Conservation (phyloP, 1,140 invertebrate species). For the Armadillidium nasatum region DNA sequence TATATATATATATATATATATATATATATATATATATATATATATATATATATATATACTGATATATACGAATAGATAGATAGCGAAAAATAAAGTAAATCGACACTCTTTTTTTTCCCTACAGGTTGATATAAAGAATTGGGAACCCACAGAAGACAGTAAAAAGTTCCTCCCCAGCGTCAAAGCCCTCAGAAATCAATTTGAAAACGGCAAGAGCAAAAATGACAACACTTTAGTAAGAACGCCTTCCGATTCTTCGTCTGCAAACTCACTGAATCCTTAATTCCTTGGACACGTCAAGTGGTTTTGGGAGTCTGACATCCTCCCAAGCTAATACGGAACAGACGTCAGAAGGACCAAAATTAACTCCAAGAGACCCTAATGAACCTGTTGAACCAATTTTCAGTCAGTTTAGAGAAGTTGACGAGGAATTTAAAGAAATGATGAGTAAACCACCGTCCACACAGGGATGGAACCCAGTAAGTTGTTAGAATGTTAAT, state of each 20-base stretch:
- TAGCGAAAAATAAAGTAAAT: not conserved
- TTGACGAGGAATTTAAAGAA: constrained; percentile 43
- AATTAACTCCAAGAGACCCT: constrained; percentile 14
- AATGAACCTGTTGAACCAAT: constrained; percentile 43
- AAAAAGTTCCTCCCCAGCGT: constrained; percentile 48
- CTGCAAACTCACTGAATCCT: constrained; percentile 33
- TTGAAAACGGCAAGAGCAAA: constrained; percentile 44
- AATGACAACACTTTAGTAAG: not conserved
- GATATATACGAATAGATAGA: not conserved
- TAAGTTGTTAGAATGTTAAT: constrained; percentile 44
- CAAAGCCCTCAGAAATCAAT: constrained; percentile 46
- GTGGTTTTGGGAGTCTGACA: constrained; percentile 34
- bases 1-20: too few relatives aligned
- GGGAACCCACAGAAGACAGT: constrained; percentile 34
- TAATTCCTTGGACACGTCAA: constrained; percentile 34
- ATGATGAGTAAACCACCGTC: constrained; percentile 41
- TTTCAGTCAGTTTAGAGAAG: constrained; percentile 40
- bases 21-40: too few relatives aligned
- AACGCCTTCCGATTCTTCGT: constrained; percentile 27
- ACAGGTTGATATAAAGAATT: constrained; percentile 45
- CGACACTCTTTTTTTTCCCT: not conserved
- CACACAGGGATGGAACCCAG: constrained; percentile 50
- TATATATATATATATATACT: too few relatives aligned
- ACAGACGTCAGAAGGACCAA: not conserved
- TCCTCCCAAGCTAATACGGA: constrained; percentile 16